Evolutionary conservation across 2,888 invertebrate species (phyloP), one percentile per base, ranked within the genome.

Genomic region (Melipona beecheii): DNA sequence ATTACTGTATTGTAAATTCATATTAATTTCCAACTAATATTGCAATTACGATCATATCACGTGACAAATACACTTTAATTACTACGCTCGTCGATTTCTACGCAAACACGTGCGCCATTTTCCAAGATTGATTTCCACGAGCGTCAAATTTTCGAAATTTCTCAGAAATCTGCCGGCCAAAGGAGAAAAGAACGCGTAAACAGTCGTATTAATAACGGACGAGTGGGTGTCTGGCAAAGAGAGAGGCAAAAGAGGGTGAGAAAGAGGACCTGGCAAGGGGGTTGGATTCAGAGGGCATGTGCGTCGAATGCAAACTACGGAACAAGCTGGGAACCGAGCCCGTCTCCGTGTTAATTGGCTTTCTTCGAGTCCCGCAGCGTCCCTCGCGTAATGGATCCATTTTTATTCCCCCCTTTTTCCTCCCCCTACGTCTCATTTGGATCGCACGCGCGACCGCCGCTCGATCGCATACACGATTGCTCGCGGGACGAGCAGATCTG

Each of bases 221-320:
- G 56, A n/a, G n/a, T 24, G 13, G 2, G 1, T 5, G 56, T 36
- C 36, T 36, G n/a, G 24, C 4, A 56, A 56, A n/a, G 21, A 13
- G 31, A 31, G 31, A 4, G 31, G 15, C 5, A 15, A 24, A 58
- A 31, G 68, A 24, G n/a, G 56, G 24, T 15, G n/a, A n/a, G 68
- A 60, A n/a, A 69, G 2, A 15, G 52, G 50, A 21, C 15, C 4
- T 15, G 24, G 13, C 15, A 31, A 31, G 31, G 31, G 31, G 31
- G 31, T 31, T 31, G 31, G 31, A 52, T 15, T 52, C 43, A 43
- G 43, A 11, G 27, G 31, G 70, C 36, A 50, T 52, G 50, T 36
- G 83, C 43, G 43, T 71, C 74, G 75, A 86, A 88, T 87, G 84
- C 86, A 86, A 87, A 88, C 81, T 78, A 82, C 68, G 62, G 24